These are phyloP conservation scores for Charadrius vociferus DNA, from an alignment of 2,113 vertebrate genomes.

Conservation along the genomic window DNA sequence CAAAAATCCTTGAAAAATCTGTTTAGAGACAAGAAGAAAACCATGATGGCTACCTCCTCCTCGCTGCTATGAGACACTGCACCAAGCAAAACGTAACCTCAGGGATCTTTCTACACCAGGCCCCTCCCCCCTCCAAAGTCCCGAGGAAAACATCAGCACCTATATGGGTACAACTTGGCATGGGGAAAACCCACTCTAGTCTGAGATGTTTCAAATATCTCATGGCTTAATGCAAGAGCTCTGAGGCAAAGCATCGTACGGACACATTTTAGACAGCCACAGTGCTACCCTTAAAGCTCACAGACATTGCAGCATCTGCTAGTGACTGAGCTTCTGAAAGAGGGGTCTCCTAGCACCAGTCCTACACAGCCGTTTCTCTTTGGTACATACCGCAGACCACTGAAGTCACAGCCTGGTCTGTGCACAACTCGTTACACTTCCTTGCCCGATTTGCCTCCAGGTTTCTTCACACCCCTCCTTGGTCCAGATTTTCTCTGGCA, in stretches of 20 bases:
- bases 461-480: background rate
- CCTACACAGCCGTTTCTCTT: background rate
- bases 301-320: background rate
- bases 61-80: background rate
- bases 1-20: background rate
- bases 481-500: background rate
- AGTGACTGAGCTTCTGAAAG: background rate
- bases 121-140: background rate
- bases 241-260: background rate
- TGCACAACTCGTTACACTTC: background rate
- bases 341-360: background rate
- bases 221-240: background rate
- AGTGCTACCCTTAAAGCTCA: background rate
- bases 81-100: background rate
- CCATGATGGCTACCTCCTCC: background rate
- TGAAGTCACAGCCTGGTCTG: background rate
- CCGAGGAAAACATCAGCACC: background rate
- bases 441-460: background rate
- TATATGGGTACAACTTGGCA: background rate
- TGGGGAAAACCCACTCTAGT: background rate
- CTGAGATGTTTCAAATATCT: background rate
- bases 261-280: background rate
- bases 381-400: fast-evolving
- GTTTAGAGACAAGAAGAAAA: background rate
- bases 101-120: background rate